Evolutionary conservation across 1,140 invertebrate species (phyloP), one percentile per base, ranked within the genome.

Genomic region (Dermatophagoides farinae): DNA sequence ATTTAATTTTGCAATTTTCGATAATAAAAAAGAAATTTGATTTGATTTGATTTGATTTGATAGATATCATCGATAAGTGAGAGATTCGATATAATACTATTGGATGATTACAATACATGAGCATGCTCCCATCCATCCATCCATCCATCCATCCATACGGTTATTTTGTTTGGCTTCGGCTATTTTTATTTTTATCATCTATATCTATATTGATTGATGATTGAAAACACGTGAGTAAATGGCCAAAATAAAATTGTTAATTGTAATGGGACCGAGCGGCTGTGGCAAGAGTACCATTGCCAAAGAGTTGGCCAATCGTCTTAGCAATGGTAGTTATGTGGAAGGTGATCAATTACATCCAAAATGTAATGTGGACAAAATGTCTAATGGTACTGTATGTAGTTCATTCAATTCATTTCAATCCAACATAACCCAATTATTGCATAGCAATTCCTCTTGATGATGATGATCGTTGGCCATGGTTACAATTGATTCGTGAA

Each of bases 391-490:
- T 44, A 55, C 1, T 5, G 9, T 31, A 39, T 18, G 5, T 4
- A 4, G 31, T 31, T 8, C 31, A 31, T 4, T 31, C 31, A 31
- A 4, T 8, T 31, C 31, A 31, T 31, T 31, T 31, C 31, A 31
- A 31, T 31, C n/a, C n/a, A 8, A 31, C 8, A 31, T 4, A 39
- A 55, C 1, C 6, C 11, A 20, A 50, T 49, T 50, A 18, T 55
- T 40, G 10, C 23, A 54, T 41, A 55, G 53, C 14, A 37, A 55
- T 55, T 4, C 53, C 53, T 1, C 31, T 55, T n/a, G 25, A 14
- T 38, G 53, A 55, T 38, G 53, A 55, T 38, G 53, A 55, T 44
- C 53, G 53, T 55, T 55, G 53, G 53, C 53, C 53, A 4, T 55
- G 53, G 53, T 25, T 55, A n/a, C 25, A 14, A 11, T 14, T 8